Evolutionary conservation across 2,113 vertebrate genomes (phyloP), one percentile per base, ranked within the genome.

Genomic region (Arenaria interpres): DNA sequence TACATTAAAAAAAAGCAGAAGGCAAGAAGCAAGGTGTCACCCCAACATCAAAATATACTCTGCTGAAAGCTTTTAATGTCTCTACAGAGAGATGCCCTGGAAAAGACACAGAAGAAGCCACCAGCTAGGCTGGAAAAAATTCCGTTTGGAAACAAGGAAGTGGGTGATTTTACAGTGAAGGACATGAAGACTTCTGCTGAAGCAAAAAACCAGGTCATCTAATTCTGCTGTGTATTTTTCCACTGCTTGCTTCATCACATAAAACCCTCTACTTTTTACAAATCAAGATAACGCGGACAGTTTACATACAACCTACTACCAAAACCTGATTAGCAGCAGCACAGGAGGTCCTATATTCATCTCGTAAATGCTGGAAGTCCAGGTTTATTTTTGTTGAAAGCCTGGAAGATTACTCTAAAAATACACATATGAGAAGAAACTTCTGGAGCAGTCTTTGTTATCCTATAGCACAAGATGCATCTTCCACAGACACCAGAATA

Each of bases 91-190:
- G 43, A 85, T 66, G 73, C n/a, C 9, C 63, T 92, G 43, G 96
- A 92, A 78, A 95, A 91, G 41, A 93, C 96, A 10, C 69, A 54
- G 23, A 98, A 96, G 89, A 98, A 98, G 43, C 98, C 97, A 48
- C 98, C 98, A 51, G 94, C 97, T 62, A 98, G 97, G 80, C 98
- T 99, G 57, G 97, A 99, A 97, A 99, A 99, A 54, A 98, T 98
- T 45, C 98, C 95, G 51, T 78, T 95, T 76, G 97, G 79, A 78
- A 98, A 45, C 60, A 67, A 95, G 60, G 86, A 96, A 84, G 90
- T 92, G 32, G 94, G 80, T 19, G 92, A 95, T 78, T 97, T 97
- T 94, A 98, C 95, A 73, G 94, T 56, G 79, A 98, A 98, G 60
- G 96, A 98, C 81, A 77, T 96, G 24, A 98, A 99, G 93, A 97